Percentiles rank a stretch among this genome's conserved stretches.
Evolutionary conservation across 2,888 invertebrate genomes (phyloP).

Genomic region (Epiblema foenella): DNA sequence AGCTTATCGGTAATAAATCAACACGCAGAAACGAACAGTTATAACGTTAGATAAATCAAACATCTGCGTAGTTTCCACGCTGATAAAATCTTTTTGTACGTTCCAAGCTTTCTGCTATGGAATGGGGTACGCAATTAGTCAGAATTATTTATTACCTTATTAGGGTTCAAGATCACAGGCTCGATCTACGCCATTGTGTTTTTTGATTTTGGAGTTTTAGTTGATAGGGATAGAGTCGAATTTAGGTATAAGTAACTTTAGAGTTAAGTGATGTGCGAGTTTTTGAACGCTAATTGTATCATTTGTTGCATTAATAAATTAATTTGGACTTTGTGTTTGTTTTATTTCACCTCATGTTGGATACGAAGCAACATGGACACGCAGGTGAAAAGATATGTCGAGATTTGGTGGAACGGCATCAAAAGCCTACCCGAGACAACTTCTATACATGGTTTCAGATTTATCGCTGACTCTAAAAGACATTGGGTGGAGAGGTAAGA

Average conservation of each 20-base stretch:
- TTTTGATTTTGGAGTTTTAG: conserved; percentile 9
- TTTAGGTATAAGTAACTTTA: neutral
- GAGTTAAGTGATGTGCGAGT: neutral
- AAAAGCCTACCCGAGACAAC: conserved; percentile 78
- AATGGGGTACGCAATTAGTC: conserved; percentile 37
- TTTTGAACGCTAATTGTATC: conserved; percentile 4
- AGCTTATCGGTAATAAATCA: conserved; percentile 25
- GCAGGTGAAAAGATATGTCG: conserved; percentile 64
- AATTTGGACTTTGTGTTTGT: conserved; percentile 15
- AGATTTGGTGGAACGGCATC: conserved; percentile 80
- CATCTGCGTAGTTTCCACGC: conserved; percentile 62
- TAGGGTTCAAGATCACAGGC: conserved; percentile 7
- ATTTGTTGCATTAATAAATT: conserved; percentile 25
- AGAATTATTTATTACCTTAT: conserved; percentile 39
- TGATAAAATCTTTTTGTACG: conserved; percentile 57
- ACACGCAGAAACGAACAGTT: conserved; percentile 22
- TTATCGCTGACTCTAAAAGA: conserved; percentile 85
- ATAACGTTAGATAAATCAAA: conserved; percentile 45
- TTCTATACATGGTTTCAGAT: conserved; percentile 87
- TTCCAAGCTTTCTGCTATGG: conserved; percentile 38
- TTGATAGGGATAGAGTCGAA: neutral
- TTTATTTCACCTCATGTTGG: conserved; percentile 27
- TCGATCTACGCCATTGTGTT: neutral
- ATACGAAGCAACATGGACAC: conserved; percentile 54
- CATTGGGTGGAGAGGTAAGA: conserved; percentile 87